A percentile compares a stretch with the other conserved stretches of the same genome.
Conservation (phyloP, 1,140 invertebrate genomes). For the Drosophila trapezifrons region DNA sequence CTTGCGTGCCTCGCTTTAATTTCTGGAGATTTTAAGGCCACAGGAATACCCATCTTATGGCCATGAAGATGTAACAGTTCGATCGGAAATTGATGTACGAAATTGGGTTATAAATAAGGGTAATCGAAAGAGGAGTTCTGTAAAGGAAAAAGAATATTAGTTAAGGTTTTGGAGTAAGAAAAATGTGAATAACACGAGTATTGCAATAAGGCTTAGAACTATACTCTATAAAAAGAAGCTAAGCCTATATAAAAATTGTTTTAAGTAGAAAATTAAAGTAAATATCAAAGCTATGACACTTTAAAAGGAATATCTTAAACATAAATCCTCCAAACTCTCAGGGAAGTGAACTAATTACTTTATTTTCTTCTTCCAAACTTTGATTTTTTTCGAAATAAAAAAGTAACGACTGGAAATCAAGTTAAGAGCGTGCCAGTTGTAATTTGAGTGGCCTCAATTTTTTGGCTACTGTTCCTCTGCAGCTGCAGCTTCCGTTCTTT, state of each 20-base stretch:
- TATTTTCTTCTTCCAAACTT: neutral
- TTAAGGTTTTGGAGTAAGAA: neutral
- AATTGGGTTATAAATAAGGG: slow-evolving; percentile 13
- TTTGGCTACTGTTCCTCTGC: slow-evolving; percentile 48
- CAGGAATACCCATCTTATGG: slow-evolving; percentile 2
- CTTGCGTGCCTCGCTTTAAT: slow-evolving; percentile 35
- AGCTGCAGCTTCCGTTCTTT: slow-evolving; percentile 37
- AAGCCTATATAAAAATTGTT: no score
- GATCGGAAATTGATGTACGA: slow-evolving; percentile 9
- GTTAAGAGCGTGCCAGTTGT: slow-evolving; percentile 43
- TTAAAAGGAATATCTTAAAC: no score
- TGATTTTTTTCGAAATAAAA: neutral
- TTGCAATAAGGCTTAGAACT: no score
- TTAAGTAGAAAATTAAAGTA: no score
- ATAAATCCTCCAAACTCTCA: no score
- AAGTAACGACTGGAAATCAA: slow-evolving; percentile 9
- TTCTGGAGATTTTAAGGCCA: slow-evolving; percentile 4
- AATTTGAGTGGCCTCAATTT: slow-evolving; percentile 42
- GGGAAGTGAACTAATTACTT: neutral
- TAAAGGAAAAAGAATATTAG: neutral
- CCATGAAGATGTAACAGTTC: slow-evolving; percentile 40
- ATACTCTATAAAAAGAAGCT: neutral
- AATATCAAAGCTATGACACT: no score
- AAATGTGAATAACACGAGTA: neutral
- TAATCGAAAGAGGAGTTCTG: slow-evolving; percentile 3